phyloP scores from a whole-genome alignment of 1,140 invertebrate species.

The Harpegnathos saltator region DNA sequence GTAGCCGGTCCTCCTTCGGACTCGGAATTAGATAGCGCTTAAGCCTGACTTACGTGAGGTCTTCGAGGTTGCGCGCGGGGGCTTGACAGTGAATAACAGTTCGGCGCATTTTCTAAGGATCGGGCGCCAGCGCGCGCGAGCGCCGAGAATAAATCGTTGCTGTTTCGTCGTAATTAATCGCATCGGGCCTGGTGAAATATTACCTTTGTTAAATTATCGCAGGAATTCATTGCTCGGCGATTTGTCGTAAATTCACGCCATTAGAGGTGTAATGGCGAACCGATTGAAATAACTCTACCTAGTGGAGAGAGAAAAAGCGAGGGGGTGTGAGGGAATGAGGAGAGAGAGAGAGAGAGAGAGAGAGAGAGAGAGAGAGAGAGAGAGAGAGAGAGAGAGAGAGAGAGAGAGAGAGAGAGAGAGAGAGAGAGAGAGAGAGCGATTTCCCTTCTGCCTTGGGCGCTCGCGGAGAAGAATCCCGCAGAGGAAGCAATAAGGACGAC shows the following conservation, averaged over 20 bases:
- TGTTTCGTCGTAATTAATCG: slow-evolving; percentile 59
- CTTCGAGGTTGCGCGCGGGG: not conserved
- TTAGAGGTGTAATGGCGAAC: slow-evolving; percentile 32
- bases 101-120: slow-evolving; percentile 52
- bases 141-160: slow-evolving; percentile 52
- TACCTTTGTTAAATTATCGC: slow-evolving; percentile 53
- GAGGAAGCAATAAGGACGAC: too few species aligned
- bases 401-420: too few species aligned
- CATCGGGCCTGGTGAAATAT: slow-evolving; percentile 49
- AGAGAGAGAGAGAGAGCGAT: too few species aligned
- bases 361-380: too few species aligned
- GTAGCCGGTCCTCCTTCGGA: slow-evolving; percentile 2
- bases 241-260: slow-evolving; percentile 54
- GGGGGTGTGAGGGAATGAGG: too few species aligned
- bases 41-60: slow-evolving; percentile 45
- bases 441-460: too few species aligned
- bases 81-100: slow-evolving; percentile 60
- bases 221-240: slow-evolving; percentile 45
- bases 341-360: too few species aligned
- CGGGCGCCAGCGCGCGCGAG: slow-evolving; percentile 37
- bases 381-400: too few species aligned
- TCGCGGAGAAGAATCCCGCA: too few species aligned
- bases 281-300: slow-evolving; percentile 40
- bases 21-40: slow-evolving; percentile 48
- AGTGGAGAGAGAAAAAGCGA: too few species aligned